These are phyloP conservation scores for Lepetodrilus schrolli DNA, from an alignment of 2,888 invertebrate genomes.

Conservation along the genomic window DNA sequence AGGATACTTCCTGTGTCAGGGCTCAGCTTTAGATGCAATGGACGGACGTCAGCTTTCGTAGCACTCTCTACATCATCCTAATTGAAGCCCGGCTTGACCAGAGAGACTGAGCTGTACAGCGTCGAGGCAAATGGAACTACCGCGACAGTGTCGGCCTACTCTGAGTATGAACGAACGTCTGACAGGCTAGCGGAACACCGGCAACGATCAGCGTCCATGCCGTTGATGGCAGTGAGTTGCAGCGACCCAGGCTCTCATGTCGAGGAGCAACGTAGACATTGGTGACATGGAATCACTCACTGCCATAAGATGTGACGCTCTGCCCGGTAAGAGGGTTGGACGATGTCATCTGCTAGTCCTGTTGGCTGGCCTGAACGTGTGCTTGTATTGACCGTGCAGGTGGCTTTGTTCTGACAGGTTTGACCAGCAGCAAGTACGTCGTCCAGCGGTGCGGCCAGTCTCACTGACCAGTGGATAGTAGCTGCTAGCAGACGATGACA, in stretches of 20 bases:
- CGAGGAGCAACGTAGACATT: neutral
- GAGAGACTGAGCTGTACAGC: neutral
- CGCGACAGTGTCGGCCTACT: neutral
- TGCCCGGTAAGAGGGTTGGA: neutral
- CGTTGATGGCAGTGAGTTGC: neutral
- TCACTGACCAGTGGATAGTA: conserved; percentile 8
- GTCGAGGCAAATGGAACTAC: neutral
- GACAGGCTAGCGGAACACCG: neutral
- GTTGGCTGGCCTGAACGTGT: too few relatives aligned
- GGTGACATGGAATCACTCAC: neutral
- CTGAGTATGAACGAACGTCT: neutral
- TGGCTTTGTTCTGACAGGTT: conserved; percentile 21
- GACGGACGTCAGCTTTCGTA: neutral
- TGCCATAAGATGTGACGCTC: neutral
- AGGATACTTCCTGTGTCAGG: neutral
- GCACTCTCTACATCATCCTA: neutral
- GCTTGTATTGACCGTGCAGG: conserved; percentile 1
- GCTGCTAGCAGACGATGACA: neutral
- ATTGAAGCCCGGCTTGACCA: neutral
- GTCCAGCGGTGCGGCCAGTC: conserved; percentile 7
- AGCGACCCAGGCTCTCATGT: neutral
- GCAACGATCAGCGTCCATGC: neutral
- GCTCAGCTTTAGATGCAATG: neutral
- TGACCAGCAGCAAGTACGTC: neutral
- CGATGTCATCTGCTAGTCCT: neutral